These are phyloP conservation scores for Rhyacichthys aspro DNA, from an alignment of 2,797 vertebrate species.

Conservation along the genomic window DNA sequence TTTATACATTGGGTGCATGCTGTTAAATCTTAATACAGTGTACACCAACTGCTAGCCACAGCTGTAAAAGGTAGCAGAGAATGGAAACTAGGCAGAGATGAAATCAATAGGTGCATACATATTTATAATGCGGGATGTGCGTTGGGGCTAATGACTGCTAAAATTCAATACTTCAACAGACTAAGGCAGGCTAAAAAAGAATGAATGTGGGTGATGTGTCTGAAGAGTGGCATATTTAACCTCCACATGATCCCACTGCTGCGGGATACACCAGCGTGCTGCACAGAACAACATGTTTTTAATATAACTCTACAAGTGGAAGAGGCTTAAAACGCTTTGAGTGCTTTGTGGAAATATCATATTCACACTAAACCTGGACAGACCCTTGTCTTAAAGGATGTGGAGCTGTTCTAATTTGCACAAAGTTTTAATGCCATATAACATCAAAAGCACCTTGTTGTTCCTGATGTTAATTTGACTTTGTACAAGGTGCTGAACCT, in stretches of 20 bases:
- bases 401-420: neutral
- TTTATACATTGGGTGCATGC: conserved; percentile 20
- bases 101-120: conserved; percentile 20
- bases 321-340: no score
- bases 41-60: neutral
- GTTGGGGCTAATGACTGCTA: neutral
- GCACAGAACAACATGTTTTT: no score
- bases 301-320: neutral
- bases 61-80: conserved; percentile 15
- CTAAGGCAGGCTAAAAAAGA: conserved; percentile 2
- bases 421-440: conserved; percentile 9
- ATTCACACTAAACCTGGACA: no score
- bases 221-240: conserved; percentile 3
- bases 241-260: conserved; percentile 5
- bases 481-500: conserved; percentile 28
- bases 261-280: neutral
- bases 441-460: conserved; percentile 9
- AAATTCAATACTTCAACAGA: conserved; percentile 2
- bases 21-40: conserved; percentile 7
- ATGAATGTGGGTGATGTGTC: conserved; percentile 1
- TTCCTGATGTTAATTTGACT: conserved; percentile 15
- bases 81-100: neutral
- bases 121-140: conserved; percentile 5
- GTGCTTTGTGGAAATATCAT: no score
- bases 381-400: no score